A percentile compares a stretch with the other conserved stretches of the same genome.
Conservation (phyloP, 2,888 invertebrate genomes). For the Hydriomena furcata region DNA sequence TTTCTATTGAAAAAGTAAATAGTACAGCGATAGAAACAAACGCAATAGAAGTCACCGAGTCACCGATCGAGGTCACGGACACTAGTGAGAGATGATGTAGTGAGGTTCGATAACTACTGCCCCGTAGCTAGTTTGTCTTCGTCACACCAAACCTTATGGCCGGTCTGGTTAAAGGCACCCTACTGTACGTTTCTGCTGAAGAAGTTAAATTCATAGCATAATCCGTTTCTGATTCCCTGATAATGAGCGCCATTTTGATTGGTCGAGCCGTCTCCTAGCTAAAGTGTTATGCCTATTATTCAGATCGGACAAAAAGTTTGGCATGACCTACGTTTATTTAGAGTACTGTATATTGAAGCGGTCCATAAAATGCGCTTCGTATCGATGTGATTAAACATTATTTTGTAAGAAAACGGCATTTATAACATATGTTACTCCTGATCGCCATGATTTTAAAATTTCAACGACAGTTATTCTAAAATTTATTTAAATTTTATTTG, state of each 20-base stretch:
- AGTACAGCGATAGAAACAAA: neutral
- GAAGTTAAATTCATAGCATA: too few relatives aligned
- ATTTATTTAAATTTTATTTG: constrained; percentile 24
- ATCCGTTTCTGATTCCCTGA: too few relatives aligned
- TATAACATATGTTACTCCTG: constrained; percentile 16
- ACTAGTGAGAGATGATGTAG: constrained; percentile 31
- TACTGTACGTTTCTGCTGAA: neutral
- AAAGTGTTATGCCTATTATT: too few relatives aligned
- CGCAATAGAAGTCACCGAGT: constrained; percentile 2
- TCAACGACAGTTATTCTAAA: constrained; percentile 22
- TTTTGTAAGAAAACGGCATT: constrained; percentile 22
- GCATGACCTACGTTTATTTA: neutral
- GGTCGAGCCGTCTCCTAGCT: neutral
- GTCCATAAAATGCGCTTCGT: constrained; percentile 19
- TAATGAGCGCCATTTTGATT: neutral
- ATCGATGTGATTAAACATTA: constrained; percentile 24
- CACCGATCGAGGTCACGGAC: constrained; percentile 4
- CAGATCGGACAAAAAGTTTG: neutral
- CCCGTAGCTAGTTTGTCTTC: constrained; percentile 18
- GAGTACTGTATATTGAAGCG: constrained; percentile 12
- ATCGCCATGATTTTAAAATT: constrained; percentile 17
- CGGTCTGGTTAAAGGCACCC: neutral
- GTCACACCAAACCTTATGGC: constrained; percentile 8
- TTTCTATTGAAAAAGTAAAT: neutral
- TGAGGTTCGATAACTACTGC: constrained; percentile 2